Evolutionary conservation across 2,113 vertebrate species (phyloP).

Genomic region (Myotis yumanensis): DNA sequence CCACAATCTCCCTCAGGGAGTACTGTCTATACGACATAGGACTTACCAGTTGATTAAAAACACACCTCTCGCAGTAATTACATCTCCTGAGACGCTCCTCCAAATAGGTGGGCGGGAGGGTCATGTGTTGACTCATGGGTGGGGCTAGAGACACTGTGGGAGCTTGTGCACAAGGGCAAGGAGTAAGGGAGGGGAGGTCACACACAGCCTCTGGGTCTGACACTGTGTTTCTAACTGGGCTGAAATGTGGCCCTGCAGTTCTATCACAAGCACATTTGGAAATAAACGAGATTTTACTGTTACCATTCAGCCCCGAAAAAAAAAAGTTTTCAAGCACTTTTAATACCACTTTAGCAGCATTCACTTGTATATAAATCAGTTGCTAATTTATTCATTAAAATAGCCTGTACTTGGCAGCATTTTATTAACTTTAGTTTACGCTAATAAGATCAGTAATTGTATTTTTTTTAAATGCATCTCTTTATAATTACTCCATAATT

Average conservation of each 20-base stretch:
- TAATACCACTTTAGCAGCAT: constrained; percentile 31
- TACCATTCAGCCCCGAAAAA: not conserved
- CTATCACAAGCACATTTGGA: not conserved
- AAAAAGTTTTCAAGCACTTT: constrained; percentile 49
- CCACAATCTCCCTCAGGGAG: not conserved
- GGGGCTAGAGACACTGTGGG: no score
- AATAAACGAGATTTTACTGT: constrained; percentile 56
- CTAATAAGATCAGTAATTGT: constrained; percentile 51
- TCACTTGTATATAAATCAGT: constrained; percentile 69
- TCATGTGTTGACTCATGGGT: not conserved
- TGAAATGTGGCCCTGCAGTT: not conserved
- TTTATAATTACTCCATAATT: constrained; percentile 64
- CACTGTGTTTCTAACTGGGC: no score
- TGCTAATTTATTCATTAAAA: constrained; percentile 75
- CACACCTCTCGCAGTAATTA: not conserved
- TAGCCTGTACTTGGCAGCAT: constrained; percentile 58
- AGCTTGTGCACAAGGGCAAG: not conserved
- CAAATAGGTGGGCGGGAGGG: not conserved
- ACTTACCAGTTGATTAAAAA: not conserved
- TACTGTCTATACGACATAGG: not conserved
- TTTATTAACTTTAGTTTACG: constrained; percentile 69
- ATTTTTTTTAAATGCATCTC: constrained; percentile 28
- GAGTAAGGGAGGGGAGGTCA: not conserved
- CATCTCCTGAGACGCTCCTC: not conserved
- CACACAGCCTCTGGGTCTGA: not conserved